Base-by-base conservation (phyloP, 1,140 invertebrate genomes). In the Halictus rubicundus region DNA sequence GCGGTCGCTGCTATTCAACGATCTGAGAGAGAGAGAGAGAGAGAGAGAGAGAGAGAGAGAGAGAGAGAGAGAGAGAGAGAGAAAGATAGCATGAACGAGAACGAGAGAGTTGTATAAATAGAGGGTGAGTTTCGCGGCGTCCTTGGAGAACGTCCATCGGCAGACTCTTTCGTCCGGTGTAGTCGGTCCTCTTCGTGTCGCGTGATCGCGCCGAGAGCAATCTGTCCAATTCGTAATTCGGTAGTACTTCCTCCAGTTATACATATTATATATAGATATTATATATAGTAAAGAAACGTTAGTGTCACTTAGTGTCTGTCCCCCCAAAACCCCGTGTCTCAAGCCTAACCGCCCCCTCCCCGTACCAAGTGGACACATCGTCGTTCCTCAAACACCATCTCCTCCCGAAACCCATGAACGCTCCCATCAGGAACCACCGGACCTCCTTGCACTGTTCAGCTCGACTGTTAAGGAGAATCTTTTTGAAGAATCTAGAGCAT, bases 171-270 rank as follows among this genome's bases (percentile, higher is more conserved):
- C 32, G 83, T 84, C 82, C 23, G 74, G 68, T 84, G 79, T 42
- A 68, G 66, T 25, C 54, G 60, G 46, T 84, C 75, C 74, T 78
- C 32, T 68, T 61, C 70, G 61, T 78, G 27, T 78, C 81, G 52
- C 61, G 73, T 66, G 60, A 73, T 78, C 37, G 54, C 87, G 86
- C 88, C 84, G 49, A 52, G 88, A 91, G 86, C 88, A 92, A 92
- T 92, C 91, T 92, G 91, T 92, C 92, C 92, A 92, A 91, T 89
- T 90, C 89, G 88, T 92, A 90, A 92, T 91, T 90, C 87, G 89
- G 89, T 93, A 92, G 90, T 92, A 92, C 91, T 92, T 84, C 87
- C 90, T 91, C 88, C 90, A 93, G 80, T 89, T 92, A 91, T 91
- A 86, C 64, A 87, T 82, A 85, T 82, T 73, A 73, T 74, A 72